These are phyloP conservation scores for Limnephilus marmoratus DNA, from an alignment of 2,888 invertebrate genomes.

Conservation along the genomic window DNA sequence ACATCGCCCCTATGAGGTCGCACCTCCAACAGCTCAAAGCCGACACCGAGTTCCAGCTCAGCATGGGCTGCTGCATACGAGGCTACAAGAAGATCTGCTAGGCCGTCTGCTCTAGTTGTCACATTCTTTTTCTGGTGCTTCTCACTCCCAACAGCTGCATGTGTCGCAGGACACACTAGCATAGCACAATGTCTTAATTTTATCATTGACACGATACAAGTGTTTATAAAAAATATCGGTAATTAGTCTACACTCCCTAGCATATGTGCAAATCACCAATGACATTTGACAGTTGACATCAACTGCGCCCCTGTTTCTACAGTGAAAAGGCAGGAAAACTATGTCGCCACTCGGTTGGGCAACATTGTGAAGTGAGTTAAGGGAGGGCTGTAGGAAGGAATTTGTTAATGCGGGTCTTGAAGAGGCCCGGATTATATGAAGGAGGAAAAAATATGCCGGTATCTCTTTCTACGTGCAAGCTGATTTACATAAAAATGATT, in stretches of 20 bases:
- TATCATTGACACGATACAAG: neutral
- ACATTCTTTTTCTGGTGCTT: neutral
- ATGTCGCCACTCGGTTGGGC: too few relatives aligned
- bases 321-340: neutral
- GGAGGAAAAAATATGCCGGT: too few relatives aligned
- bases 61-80: conserved; percentile 71
- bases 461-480: too few relatives aligned
- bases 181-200: neutral
- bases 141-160: neutral
- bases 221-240: neutral
- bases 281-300: neutral
- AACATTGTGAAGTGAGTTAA: too few relatives aligned
- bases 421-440: too few relatives aligned
- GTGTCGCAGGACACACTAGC: neutral
- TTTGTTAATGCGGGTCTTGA: too few relatives aligned
- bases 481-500: too few relatives aligned
- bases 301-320: too few relatives aligned
- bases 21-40: conserved; percentile 75
- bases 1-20: conserved; percentile 76
- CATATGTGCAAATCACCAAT: neutral
- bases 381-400: too few relatives aligned
- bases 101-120: neutral
- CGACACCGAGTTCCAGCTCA: conserved; percentile 76
- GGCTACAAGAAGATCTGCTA: conserved; percentile 43
- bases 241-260: neutral